Evolutionary conservation across 2,113 vertebrate genomes (phyloP).

Genomic region (Ochotona curzoniae): DNA sequence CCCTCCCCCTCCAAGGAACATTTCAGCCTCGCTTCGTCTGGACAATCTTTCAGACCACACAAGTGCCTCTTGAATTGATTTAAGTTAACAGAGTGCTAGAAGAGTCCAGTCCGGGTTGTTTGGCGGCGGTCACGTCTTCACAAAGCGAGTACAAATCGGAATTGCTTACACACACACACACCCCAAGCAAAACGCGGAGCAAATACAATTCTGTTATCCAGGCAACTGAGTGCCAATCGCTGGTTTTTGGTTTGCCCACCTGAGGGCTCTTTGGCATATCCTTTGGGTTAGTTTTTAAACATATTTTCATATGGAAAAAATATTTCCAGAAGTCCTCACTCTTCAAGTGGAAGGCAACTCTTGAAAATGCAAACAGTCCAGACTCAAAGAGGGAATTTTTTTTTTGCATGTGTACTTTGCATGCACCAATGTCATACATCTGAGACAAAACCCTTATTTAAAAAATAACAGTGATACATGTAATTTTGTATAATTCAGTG

Average conservation of each 20-base stretch:
- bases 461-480: background rate
- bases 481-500: background rate
- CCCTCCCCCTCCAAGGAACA: slow-evolving; percentile 42
- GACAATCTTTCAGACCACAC: slow-evolving; percentile 81
- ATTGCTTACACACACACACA: background rate
- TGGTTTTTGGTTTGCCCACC: background rate
- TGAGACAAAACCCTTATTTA: background rate
- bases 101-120: background rate
- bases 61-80: slow-evolving; percentile 72
- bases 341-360: background rate
- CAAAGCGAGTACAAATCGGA: slow-evolving; percentile 18
- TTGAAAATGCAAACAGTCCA: background rate
- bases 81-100: slow-evolving; percentile 58
- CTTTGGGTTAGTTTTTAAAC: background rate
- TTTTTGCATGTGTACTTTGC: background rate
- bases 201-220: slow-evolving; percentile 35
- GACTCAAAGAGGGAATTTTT: background rate
- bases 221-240: background rate
- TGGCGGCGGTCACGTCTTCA: background rate
- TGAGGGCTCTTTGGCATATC: background rate
- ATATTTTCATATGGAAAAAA: background rate
- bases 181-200: background rate
- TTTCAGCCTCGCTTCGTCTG: slow-evolving; percentile 63
- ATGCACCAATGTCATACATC: background rate
- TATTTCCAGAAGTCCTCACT: background rate